Percentiles rank a stretch among this genome's conserved stretches.
These are phyloP conservation scores for Gasterosteus aculeatus DNA, from an alignment of 2,113 vertebrate genomes.

Conservation along the genomic window DNA sequence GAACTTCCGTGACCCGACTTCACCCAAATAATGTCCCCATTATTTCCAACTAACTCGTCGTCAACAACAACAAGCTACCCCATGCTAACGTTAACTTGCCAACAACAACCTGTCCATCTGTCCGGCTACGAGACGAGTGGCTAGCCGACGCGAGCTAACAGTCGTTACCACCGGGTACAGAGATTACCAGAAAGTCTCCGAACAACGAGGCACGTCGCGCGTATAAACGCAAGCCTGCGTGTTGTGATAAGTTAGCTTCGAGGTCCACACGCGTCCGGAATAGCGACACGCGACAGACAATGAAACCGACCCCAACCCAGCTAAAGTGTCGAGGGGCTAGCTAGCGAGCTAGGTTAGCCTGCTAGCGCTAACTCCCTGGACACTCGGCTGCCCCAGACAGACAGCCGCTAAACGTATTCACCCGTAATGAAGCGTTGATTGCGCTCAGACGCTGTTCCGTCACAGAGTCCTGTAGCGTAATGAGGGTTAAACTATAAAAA, in stretches of 20 bases:
- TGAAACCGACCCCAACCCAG: conserved; percentile 65
- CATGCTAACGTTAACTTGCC: conserved; percentile 75
- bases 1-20: conserved; percentile 53
- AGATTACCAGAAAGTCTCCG: neutral
- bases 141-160: conserved; percentile 66
- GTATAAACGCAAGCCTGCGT: neutral
- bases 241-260: conserved; percentile 1
- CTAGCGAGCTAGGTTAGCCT: conserved; percentile 67
- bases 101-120: conserved; percentile 80
- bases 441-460: neutral
- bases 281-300: conserved; percentile 77
- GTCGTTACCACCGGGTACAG: neutral
- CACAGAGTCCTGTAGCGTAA: accelerated
- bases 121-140: conserved; percentile 67
- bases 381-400: conserved; percentile 66
- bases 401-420: conserved; percentile 63
- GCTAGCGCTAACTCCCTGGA: conserved; percentile 73
- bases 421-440: conserved; percentile 60
- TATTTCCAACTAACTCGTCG: conserved; percentile 45
- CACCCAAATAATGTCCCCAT: conserved; percentile 9
- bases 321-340: conserved; percentile 43
- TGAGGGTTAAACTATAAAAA: neutral
- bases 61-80: conserved; percentile 75
- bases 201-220: neutral
- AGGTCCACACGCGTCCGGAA: conserved; percentile 52